Conservation (phyloP, 2,797 vertebrate species). For the Alosa sapidissima region DNA sequence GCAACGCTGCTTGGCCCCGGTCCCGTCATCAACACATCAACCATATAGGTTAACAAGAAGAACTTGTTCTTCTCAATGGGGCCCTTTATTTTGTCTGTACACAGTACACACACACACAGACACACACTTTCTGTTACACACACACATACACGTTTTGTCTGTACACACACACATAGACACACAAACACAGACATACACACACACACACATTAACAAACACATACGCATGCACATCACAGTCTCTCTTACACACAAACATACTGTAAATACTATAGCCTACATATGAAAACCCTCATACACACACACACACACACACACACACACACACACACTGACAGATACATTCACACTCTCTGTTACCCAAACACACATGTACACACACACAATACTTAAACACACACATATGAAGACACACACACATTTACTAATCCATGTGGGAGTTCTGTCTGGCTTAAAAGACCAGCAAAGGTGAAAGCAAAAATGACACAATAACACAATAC, state of each 20-base stretch:
- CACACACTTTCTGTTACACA: conserved; percentile 6
- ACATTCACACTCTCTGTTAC: too few relatives aligned
- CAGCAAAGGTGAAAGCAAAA: conserved; percentile 7
- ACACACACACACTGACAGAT: too few relatives aligned
- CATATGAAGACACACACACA: neutral
- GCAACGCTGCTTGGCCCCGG: conserved; percentile 60
- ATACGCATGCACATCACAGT: too few relatives aligned
- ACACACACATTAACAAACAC: too few relatives aligned
- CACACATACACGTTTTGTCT: too few relatives aligned
- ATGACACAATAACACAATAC: neutral
- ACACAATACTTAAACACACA: neutral
- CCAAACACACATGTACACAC: neutral
- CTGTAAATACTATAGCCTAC: too few relatives aligned
- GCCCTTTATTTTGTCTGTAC: conserved; percentile 71
- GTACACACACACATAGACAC: neutral
- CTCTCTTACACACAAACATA: neutral
- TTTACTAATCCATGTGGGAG: neutral
- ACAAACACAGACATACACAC: neutral
- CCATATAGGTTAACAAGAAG: conserved; percentile 78
- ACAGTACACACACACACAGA: conserved; percentile 41
- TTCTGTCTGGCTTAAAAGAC: neutral
- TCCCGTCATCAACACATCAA: conserved; percentile 56
- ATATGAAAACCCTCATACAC: too few relatives aligned
- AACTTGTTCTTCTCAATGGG: conserved; percentile 82
- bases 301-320: too few relatives aligned